Evolutionary conservation across 1,140 invertebrate species (phyloP), one percentile per base, ranked within the genome.

Genomic region (Caerostris darwini): DNA sequence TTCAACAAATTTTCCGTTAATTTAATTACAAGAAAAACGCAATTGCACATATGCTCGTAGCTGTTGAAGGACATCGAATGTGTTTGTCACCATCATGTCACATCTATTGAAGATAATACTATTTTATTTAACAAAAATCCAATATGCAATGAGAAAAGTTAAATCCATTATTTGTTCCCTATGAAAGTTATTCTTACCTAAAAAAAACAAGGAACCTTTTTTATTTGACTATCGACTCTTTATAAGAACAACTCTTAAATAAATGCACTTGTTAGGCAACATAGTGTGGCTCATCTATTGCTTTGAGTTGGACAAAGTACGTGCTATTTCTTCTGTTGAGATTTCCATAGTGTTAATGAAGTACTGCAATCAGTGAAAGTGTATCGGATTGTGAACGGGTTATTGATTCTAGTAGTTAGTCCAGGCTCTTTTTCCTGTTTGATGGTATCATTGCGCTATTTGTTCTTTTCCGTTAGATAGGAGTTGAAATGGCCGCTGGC

Each of bases 321-420:
- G 34, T 77, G 50, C 71, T 77, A 77, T 50, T 34, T 77, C 71
- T 8, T 50, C 71, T 77, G 71, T 50, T 77, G 19, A 77, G 71
- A 77, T 77, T 77, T 77, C 71, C 71, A 77, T 77, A 77, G 71
- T 50, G 71, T 77, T 77, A 50, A 77, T 77, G 71, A 77, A 77
- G 71, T 77, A 53, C 71, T 50, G 71, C n/a, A 77, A 77, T 77
- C 71, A 77, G 53, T 34, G 71, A 77, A 77, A 77, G 71, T 77
- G 71, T 77, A 77, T 77, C 34, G 71, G 8, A 77, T 77, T 77
- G 19, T 10, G 69, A 71, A 71, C 7, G 69, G 71, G 34, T 7
- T 77, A 77, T 77, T 53, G 71, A 77, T 77, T 77, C 71, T 50
- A 50, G 4, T 77, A 77, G 71, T 71, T 50, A 77, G 71, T 50